Evolutionary conservation across 1,140 invertebrate genomes (phyloP), one percentile per base, ranked within the genome.

Genomic region (Venturia canescens): DNA sequence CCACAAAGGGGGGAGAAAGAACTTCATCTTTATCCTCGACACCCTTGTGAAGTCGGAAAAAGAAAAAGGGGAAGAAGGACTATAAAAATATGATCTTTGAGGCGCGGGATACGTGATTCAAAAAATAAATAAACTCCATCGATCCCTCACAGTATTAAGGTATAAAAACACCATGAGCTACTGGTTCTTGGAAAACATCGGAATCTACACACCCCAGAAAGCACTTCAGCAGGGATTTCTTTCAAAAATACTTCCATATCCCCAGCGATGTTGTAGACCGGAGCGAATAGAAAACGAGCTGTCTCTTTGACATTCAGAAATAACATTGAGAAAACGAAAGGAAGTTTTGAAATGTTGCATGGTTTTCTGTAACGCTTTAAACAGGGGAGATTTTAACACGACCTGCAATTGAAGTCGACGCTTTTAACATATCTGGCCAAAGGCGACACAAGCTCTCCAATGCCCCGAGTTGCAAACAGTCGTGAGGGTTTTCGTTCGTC

Each of bases 21-120:
- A 63, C n/a, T 63, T 13, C 60, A 26, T 23, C 60, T 9, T 63
- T 23, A 63, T 26, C 16, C 50, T 0, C 18, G 1, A n/a, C 50
- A 53, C n/a, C 18, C 50, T 53, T 21, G 11, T 15, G n/a, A 15
- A 44, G 18, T 18, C 16, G 7, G 7, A 29, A 69, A 69, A 69
- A 18, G 29, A 34, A 15, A 13, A 34, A 69, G 29, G 15, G 16
- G n/a, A 18, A 69, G 29, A 69, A 29, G n/a, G 16, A 29, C 29
- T 13, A 69, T 11, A 44, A 44, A 44, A 44, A 44, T 44, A 29
- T n/a, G 31, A 38, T 9, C 13, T 69, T 0, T 69, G 67, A 16
- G 29, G 67, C 67, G 29, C 29, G 67, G 5, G 31, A 69, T 18
- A 69, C 67, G 67, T 69, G 67, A 69, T 69, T 38, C 3, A 31